A percentile compares a stretch with the other conserved stretches of the same genome.
These are phyloP conservation scores for Murina feae DNA, from an alignment of 2,113 vertebrate species.

Conservation along the genomic window DNA sequence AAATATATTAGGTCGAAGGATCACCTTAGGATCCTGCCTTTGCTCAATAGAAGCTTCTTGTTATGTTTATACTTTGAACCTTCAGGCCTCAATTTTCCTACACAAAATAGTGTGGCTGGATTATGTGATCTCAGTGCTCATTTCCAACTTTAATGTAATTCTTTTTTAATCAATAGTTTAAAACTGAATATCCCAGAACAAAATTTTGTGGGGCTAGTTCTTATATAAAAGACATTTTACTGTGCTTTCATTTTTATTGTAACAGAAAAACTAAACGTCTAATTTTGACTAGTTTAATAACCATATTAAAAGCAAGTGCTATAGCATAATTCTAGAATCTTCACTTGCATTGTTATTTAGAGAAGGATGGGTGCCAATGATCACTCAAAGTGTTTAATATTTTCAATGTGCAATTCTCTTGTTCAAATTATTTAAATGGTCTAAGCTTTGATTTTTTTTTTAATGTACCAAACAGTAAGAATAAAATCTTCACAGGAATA, in stretches of 20 bases:
- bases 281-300: neutral
- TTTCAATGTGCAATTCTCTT: neutral
- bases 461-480: neutral
- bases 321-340: neutral
- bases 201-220: neutral
- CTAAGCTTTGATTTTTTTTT: neutral
- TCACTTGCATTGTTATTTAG: neutral
- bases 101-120: neutral
- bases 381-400: neutral
- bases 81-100: neutral
- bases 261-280: neutral
- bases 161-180: neutral
- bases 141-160: neutral
- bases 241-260: neutral
- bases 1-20: neutral
- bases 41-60: neutral
- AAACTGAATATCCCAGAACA: neutral
- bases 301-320: neutral
- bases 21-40: neutral
- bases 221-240: neutral
- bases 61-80: neutral
- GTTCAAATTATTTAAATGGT: neutral
- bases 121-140: neutral
- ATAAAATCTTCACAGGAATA: neutral
- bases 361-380: neutral